Evolutionary conservation across 2,888 invertebrate genomes (phyloP).

Genomic region (Rhopalosiphum nymphaeae): DNA sequence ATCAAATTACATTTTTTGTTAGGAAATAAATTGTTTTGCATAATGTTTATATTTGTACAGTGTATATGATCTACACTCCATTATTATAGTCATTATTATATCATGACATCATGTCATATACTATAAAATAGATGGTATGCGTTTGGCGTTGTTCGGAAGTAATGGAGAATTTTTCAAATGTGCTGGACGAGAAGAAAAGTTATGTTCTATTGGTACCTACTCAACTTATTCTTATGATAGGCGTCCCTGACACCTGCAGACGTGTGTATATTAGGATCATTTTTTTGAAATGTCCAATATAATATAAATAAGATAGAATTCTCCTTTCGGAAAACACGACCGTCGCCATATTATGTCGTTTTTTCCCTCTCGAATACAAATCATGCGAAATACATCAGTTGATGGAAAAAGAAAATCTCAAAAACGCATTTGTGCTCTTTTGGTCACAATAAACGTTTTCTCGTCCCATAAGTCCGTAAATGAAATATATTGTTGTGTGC

Average conservation of each 20-base stretch:
- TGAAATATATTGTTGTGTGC: neutral
- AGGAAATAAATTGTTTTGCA: neutral
- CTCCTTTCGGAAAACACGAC: neutral
- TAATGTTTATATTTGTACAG: neutral
- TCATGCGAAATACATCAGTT: neutral
- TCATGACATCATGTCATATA: neutral
- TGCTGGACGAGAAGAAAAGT: neutral
- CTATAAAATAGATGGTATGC: neutral
- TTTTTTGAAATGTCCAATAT: constrained; percentile 33
- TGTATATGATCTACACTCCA: neutral
- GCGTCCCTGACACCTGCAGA: constrained; percentile 17
- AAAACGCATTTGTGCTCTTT: neutral
- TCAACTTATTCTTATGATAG: constrained; percentile 6
- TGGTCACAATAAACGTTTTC: neutral
- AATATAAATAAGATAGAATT: neutral
- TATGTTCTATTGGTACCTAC: neutral
- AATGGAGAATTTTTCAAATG: neutral
- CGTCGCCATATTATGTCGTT: constrained; percentile 7
- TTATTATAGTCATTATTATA: neutral
- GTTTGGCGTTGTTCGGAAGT: neutral
- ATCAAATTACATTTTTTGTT: neutral
- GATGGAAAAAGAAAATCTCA: constrained; percentile 2
- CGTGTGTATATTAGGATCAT: constrained; percentile 4
- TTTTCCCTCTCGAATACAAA: constrained; percentile 1
- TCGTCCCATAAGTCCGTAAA: neutral